Base-by-base conservation (phyloP, 2,888 invertebrate genomes). In the Xestoiulus laeticollis region DNA sequence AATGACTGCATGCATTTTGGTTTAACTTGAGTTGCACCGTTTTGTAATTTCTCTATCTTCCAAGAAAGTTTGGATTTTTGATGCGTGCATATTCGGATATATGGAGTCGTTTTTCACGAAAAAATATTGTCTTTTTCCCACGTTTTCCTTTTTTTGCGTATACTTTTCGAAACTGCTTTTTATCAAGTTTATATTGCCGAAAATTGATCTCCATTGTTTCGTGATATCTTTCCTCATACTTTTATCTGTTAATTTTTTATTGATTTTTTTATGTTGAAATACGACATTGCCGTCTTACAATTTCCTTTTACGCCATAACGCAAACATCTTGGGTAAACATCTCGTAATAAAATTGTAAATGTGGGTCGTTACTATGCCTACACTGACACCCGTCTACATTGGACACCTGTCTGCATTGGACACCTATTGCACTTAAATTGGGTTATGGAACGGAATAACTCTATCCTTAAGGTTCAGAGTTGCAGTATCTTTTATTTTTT, bases 271-370 rank as follows among this genome's bases (percentile, higher is more conserved):
- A 22, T 68, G 59, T 68, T 22, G 59, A 68, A 68, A 68, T 68
- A 8, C 5, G 59, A 22, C 59, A 22, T 68, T 68, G 59, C 22
- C 59, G 0, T 68, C 59, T 68, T 68, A 68, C 59, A 26, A 68
- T 68, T 68, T 68, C 59, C 59, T 68, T 68, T 68, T 68, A 22
- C 59, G 22, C 59, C 22, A 68, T 68, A 68, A 68, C 22, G 59
- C 59, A 68, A 68, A 68, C 59, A 68, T 68, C 59, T 68, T 68
- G 19, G 59, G 59, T 68, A 68, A 68, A 68, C 59, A 68, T 22
- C 22, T 8, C 19, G 59, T 22, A 68, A 68, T 68, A 68, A 68
- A 68, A 68, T 68, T 68, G 4, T 10, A 68, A 22, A 68, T 68
- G 22, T 68, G 59, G 59, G 59, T 68, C 59, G 59, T 22, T 8